A percentile compares a stretch with the other conserved stretches of the same genome.
phyloP scores from a whole-genome alignment of 2,888 invertebrate species.

The Cephus spinipes region DNA sequence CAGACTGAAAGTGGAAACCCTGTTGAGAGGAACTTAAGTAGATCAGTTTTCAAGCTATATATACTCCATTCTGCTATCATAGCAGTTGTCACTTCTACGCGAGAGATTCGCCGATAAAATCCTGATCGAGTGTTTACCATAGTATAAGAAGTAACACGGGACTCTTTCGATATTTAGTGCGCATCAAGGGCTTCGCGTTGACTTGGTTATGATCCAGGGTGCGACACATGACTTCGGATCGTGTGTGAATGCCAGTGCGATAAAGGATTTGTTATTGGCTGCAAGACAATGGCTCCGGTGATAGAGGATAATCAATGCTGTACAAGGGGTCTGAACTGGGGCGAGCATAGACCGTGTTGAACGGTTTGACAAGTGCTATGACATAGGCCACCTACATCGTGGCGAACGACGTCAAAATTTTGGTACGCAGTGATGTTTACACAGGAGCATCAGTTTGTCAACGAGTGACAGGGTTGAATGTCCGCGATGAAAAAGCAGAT shows the following conservation, averaged over 20 bases:
- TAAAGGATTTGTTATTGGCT: slow-evolving; percentile 17
- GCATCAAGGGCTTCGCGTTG: neutral
- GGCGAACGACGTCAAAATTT: neutral
- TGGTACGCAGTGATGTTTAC: neutral
- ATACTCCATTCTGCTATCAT: neutral
- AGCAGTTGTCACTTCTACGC: neutral
- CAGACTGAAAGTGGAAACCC: neutral
- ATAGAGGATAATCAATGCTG: neutral
- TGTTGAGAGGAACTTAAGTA: neutral
- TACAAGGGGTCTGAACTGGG: neutral
- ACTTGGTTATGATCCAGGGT: slow-evolving; percentile 2
- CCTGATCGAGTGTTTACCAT: neutral
- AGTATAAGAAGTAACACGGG: neutral
- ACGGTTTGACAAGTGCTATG: neutral
- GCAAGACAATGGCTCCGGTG: slow-evolving; percentile 13
- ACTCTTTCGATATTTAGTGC: neutral
- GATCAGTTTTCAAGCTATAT: neutral
- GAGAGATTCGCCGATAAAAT: neutral
- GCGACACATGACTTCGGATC: neutral
- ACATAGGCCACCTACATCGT: neutral
- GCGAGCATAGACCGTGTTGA: neutral
- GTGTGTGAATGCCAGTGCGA: neutral
- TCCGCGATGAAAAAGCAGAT: neutral
- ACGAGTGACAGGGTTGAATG: neutral
- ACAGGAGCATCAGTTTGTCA: neutral